Base-by-base conservation (phyloP, 2,113 vertebrate genomes). In the Coturnix japonica region DNA sequence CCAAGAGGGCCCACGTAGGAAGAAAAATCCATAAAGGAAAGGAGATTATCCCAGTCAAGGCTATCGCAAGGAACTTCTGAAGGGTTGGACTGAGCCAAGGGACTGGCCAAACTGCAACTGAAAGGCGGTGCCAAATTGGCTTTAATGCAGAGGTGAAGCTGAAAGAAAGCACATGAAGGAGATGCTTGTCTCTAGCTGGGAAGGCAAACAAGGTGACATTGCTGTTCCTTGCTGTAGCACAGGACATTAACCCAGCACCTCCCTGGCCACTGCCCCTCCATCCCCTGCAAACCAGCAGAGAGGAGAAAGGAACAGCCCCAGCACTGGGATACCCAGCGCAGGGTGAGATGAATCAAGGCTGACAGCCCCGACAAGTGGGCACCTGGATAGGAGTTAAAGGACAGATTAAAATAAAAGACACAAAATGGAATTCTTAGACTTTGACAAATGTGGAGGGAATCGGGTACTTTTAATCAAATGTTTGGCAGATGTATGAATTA, bases 401-500 rank as follows among this genome's bases (percentile, higher is more conserved):
- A 96, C 87, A 95, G 93, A 96, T 95, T 93, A 94, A 96, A 97
- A 96, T 85, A 94, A 2, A 94, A 95, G 95, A 94, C 93, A 92
- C 86, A 91, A 96, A 97, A 95, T 78, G 78, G 96, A 97, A 97
- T 97, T 97, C 96, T 96, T 96, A 96, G 90, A 85, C 96, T 96
- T 95, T 93, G 97, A 97, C 97, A 98, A 97, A 97, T 92, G 95
- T 85, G 90, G 87, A 93, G 86, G 53, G 96, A 97, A 97, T 97
- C 96, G 96, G 94, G 91, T 94, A 96, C 97, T 97, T 97, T 97
- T 96, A 97, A 97, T 97, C 95, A 97, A 97, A 97, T 96, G 96
- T 98, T 97, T 98, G 97, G 95, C 96, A 97, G 97, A 95, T 82
- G 93, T 83, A 97, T 98, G 97, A 97, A 98, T 97, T 97, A 97